phyloP scores from a whole-genome alignment of 1,140 invertebrate species.

The Atta colombica region DNA sequence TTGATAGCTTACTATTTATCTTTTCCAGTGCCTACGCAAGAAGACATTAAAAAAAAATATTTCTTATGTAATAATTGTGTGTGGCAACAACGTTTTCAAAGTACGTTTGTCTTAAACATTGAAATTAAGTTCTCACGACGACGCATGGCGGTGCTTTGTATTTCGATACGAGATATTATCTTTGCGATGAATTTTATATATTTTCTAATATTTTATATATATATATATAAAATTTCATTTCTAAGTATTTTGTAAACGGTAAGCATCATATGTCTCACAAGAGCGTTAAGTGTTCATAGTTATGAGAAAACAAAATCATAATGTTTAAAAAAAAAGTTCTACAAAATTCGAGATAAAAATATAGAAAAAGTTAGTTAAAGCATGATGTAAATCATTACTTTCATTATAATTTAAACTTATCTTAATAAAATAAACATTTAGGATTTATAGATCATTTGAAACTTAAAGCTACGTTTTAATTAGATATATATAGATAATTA shows the following conservation, averaged over 20 bases:
- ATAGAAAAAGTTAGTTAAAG: background rate
- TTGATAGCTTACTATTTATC: background rate
- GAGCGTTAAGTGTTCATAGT: background rate
- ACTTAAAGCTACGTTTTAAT: background rate
- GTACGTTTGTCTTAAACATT: background rate
- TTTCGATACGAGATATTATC: conserved; percentile 2
- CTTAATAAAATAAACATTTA: background rate
- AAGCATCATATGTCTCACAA: background rate
- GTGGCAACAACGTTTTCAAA: background rate
- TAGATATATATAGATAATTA: background rate
- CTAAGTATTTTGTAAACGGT: background rate
- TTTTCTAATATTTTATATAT: background rate
- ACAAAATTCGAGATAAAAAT: background rate
- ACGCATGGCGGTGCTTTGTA: conserved; percentile 27
- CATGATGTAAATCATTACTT: background rate
- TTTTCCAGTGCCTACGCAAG: background rate
- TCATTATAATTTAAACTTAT: conserved; percentile 6
- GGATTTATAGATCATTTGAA: background rate
- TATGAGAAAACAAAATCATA: background rate
- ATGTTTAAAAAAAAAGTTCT: background rate
- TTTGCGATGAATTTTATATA: conserved; percentile 1
- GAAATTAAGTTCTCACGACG: background rate
- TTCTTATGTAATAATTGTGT: conserved; percentile 15
- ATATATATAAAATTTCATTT: no score
- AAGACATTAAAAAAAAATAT: background rate